Conservation (phyloP, 1,140 invertebrate genomes). For the Halictus rubicundus region DNA sequence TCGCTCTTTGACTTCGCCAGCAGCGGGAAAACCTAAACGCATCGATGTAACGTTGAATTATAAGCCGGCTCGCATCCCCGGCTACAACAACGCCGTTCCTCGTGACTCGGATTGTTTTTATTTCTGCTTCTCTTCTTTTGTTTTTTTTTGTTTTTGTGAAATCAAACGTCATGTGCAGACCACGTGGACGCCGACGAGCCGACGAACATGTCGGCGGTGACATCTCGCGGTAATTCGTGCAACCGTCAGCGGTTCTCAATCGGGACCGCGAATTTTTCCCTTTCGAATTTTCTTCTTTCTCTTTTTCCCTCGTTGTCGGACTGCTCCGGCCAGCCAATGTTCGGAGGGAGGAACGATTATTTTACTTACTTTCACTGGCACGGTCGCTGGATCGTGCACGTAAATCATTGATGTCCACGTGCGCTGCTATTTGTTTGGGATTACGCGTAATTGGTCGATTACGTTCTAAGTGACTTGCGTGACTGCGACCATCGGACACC, state of each 20-base stretch:
- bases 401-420: constrained; percentile 46
- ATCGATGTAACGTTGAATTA: constrained; percentile 41
- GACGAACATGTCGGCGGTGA: constrained; percentile 57
- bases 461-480: background rate
- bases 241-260: constrained; percentile 32
- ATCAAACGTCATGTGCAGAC: constrained; percentile 67
- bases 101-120: constrained; percentile 16
- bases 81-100: background rate
- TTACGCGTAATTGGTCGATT: background rate
- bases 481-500: too few relatives aligned
- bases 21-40: constrained; percentile 35
- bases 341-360: constrained; percentile 65
- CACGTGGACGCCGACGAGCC: constrained; percentile 65
- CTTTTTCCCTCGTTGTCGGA: background rate
- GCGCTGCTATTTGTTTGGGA: constrained; percentile 10
- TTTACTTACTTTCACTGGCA: constrained; percentile 73
- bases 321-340: constrained; percentile 14
- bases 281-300: background rate
- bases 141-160: constrained; percentile 38
- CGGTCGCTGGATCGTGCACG: constrained; percentile 32
- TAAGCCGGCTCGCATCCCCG: constrained; percentile 9
- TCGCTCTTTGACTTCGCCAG: constrained; percentile 18
- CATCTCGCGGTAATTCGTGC: constrained; percentile 64
- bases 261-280: background rate
- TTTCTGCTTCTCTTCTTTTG: constrained; percentile 16